Base-by-base conservation (phyloP, 2,888 invertebrate genomes). In the Latrodectus hesperus region DNA sequence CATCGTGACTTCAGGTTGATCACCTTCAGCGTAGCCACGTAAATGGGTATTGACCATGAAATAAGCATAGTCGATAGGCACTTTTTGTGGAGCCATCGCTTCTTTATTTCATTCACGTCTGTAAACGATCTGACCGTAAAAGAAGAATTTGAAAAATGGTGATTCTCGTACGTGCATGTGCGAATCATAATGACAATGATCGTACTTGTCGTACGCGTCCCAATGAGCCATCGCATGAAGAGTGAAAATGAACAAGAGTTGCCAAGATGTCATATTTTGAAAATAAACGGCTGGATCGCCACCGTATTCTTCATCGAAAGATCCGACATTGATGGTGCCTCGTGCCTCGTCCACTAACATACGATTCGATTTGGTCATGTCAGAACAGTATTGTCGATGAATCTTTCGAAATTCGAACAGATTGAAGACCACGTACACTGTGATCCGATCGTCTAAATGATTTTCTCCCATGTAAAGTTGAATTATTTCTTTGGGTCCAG, bases 201-300 rank as follows among this genome's bases (percentile, higher is more conserved):
- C 22, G 10, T 77, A 77, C 53, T 64, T 71, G n/a, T 84, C 76
- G 65, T 77, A 84, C 1, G 76, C n/a, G 16, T 84, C 77, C 76
- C 55, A 77, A 17, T 84, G 84, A 1, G 77, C 72, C 72, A 84
- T 11, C 10, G 60, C 55, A n/a, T 84, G 84, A 9, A 51, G 14
- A 1, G 77, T 77, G n/a, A 51, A 70, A 9, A 84, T 3, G 38
- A 77, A 84, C 8, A 78, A 12, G 12, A 84, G 16, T 65, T 84
- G 72, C 77, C 72, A 84, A 0, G n/a, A 38, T 0, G 65, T 65
- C 51, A 75, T 70, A 16, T 52, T 22, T 16, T 60, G 22, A 14
- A 82, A 74, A 38, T 75, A 82, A 0, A 53, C 38, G 11, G 81
- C 81, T 38, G 81, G 74, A 74, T 74, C 16, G 22, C 65, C 17